Percentiles rank a stretch among this genome's conserved stretches.
Conservation (phyloP, 2,888 invertebrate genomes). For the Saturnia pavonia region DNA sequence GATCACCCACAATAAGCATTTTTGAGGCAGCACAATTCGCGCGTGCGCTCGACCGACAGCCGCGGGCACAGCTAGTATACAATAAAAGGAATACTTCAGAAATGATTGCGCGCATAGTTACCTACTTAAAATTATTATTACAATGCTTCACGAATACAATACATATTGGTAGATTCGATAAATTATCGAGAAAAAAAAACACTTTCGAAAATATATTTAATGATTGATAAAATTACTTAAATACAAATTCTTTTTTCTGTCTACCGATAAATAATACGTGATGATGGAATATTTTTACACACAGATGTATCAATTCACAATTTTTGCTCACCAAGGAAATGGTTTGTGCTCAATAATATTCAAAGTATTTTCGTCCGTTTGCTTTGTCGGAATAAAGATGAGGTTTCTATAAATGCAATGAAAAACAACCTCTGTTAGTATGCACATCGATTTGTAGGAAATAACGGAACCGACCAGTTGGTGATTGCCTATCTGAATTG, state of each 20-base stretch:
- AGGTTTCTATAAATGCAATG: constrained; percentile 10
- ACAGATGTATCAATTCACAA: constrained; percentile 4
- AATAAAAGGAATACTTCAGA: too few species aligned
- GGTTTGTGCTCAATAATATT: constrained; percentile 7
- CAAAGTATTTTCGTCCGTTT: constrained; percentile 6
- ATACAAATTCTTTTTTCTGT: not conserved
- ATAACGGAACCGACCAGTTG: constrained; percentile 71
- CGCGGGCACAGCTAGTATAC: too few species aligned
- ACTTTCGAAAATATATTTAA: too few species aligned
- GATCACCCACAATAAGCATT: too few species aligned
- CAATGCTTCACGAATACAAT: not conserved
- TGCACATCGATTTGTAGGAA: constrained; percentile 67
- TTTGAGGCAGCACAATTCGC: too few species aligned
- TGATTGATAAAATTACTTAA: not conserved
- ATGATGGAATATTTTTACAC: constrained; percentile 12
- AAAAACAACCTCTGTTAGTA: constrained; percentile 50
- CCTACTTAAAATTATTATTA: not conserved
- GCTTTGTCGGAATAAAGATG: not conserved
- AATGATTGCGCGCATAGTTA: not conserved
- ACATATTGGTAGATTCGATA: not conserved
- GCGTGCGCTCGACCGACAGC: too few species aligned
- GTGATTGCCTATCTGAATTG: constrained; percentile 48
- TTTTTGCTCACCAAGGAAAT: constrained; percentile 6
- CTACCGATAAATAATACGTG: not conserved
- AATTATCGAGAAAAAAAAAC: too few species aligned